Evolutionary conservation across 2,888 invertebrate species (phyloP), one percentile per base, ranked within the genome.

Genomic region (Pyrrhia umbra): DNA sequence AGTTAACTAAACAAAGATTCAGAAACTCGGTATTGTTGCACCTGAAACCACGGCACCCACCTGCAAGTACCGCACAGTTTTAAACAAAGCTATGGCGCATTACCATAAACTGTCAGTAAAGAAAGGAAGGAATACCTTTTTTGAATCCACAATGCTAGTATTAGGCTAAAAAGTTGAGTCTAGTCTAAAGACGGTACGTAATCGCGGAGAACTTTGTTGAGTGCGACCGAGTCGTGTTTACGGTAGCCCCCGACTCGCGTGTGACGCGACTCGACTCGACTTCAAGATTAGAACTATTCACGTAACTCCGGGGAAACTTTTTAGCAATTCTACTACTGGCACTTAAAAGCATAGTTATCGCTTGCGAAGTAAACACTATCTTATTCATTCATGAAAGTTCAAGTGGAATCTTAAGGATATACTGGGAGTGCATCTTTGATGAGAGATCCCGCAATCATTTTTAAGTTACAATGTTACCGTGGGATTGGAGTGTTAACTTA

Each of bases 101-200:
- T 94, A 94, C 85, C 93, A 94, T 94, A 94, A 93, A 92, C 88
- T 87, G 90, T 83, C 84, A 85, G 86, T 88, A 82, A 84, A 83
- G 83, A 85, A 89, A 93, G 37, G 13, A 61, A 61, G 20, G 51
- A 94, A 93, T 91, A 67, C 90, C 92, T 93, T 94, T 94, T 93
- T 93, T 93, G 92, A 95, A 94, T 93, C 81, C 85, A 88, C 90
- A 90, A 88, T 90, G 90, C 90, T 90, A 89, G 90, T 91, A 90
- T 79, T 79, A 77, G 80, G 75, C 68, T 88, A 90, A 91, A 92
- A 92, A 92, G 89, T 94, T 92, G 89, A 89, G 89, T 91, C 90
- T 79, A 85, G 80, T 81, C 79, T 79, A 85, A 84, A 83, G 84
- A 85, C 84, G 85, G 83, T 84, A 81, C 78, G 87, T 91, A 90